Percentiles rank a stretch among this genome's conserved stretches.
These are phyloP conservation scores for Micrastur ruficollis DNA, from an alignment of 2,797 vertebrate genomes.

Conservation along the genomic window DNA sequence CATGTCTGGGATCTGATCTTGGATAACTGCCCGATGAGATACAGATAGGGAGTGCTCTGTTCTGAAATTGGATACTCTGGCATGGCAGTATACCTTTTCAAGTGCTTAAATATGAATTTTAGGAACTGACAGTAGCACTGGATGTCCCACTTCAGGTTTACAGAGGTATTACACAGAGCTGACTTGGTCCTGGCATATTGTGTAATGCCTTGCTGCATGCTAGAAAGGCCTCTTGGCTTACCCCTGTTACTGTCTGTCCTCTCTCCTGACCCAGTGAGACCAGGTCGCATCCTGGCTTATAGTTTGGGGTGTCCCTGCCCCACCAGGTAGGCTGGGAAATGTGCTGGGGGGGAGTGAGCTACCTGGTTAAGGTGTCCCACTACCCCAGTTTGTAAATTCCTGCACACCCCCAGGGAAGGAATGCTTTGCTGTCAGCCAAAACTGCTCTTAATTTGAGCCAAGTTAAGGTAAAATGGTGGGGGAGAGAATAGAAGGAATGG, in stretches of 20 bases:
- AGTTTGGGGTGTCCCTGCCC: neutral
- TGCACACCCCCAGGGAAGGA: neutral
- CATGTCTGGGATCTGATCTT: neutral
- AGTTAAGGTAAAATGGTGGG: neutral
- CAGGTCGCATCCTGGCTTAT: accelerated
- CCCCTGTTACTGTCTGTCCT: neutral
- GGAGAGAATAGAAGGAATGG: neutral
- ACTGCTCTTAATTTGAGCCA: neutral
- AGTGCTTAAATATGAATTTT: neutral
- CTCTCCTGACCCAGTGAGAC: neutral
- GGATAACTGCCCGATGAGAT: neutral
- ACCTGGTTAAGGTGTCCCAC: neutral
- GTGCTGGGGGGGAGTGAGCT: accelerated
- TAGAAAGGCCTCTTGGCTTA: neutral
- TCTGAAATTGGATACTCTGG: neutral
- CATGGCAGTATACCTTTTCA: neutral
- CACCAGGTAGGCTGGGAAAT: neutral
- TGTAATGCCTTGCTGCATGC: neutral
- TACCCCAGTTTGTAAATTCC: neutral
- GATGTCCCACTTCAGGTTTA: neutral
- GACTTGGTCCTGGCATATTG: neutral
- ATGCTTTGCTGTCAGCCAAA: neutral
- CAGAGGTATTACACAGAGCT: too few species aligned
- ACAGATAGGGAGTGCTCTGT: neutral
- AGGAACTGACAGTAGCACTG: neutral